These are phyloP conservation scores for Ashinkailepas kermadecensis DNA, from an alignment of 2,888 invertebrate species.

Conservation along the genomic window DNA sequence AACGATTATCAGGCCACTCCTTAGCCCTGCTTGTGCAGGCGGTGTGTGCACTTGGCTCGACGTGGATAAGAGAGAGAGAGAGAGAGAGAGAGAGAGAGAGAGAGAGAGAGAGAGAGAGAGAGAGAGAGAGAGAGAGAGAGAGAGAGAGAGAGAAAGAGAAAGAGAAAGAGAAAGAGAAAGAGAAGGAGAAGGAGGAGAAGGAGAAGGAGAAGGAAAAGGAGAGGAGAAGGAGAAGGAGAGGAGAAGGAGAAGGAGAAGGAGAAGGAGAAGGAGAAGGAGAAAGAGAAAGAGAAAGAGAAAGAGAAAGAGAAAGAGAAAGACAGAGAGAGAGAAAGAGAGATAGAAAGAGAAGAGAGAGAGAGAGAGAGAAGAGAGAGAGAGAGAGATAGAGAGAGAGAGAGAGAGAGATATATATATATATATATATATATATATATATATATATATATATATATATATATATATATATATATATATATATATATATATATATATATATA, in stretches of 20 bases:
- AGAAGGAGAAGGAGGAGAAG: background rate
- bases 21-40: no score
- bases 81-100: conserved; percentile 23
- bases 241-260: background rate
- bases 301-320: conserved; percentile 13
- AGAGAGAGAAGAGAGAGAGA: conserved; percentile 16
- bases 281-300: conserved; percentile 25
- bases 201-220: conserved; percentile 22
- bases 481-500: no score
- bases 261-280: conserved; percentile 19
- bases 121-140: conserved; percentile 11
- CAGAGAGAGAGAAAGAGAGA: conserved; percentile 23
- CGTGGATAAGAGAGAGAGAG: background rate
- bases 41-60: no score
- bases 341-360: background rate
- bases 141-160: conserved; percentile 23
- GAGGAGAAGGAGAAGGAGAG: background rate
- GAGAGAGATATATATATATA: no score
- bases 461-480: no score
- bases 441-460: no score
- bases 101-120: conserved; percentile 25
- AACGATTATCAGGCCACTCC: no score
- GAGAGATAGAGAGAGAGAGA: background rate
- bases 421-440: no score
- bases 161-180: background rate